Percentiles rank a stretch among this genome's conserved stretches.
Conservation (phyloP, 2,888 invertebrate species). For the Deilephila porcellus region DNA sequence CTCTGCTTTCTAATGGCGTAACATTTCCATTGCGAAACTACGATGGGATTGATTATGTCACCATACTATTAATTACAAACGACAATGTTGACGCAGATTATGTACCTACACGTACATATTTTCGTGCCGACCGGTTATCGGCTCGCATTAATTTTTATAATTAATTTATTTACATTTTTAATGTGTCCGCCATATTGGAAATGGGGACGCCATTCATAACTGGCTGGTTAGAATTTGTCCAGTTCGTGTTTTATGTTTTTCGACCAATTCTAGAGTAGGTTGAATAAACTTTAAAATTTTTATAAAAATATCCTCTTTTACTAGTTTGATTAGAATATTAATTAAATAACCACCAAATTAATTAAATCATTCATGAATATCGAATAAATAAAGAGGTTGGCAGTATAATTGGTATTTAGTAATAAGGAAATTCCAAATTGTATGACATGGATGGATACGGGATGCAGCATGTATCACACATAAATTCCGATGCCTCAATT, state of each 20-base stretch:
- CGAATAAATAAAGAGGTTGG: too few relatives aligned
- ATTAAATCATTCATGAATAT: too few relatives aligned
- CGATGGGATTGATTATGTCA: conserved; percentile 77
- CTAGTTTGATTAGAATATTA: too few relatives aligned
- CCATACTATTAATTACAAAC: conserved; percentile 68
- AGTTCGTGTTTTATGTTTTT: background rate
- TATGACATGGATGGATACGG: too few relatives aligned
- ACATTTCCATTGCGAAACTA: conserved; percentile 70
- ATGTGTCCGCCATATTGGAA: conserved; percentile 24
- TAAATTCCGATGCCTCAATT: too few relatives aligned
- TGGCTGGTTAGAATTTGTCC: background rate
- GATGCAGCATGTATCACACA: too few relatives aligned
- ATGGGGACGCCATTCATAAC: conserved; percentile 5
- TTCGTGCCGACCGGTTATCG: conserved; percentile 11
- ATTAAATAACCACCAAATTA: too few relatives aligned
- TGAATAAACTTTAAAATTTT: too few relatives aligned
- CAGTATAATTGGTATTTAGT: too few relatives aligned
- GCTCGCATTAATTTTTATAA: conserved; percentile 27
- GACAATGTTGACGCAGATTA: conserved; percentile 52
- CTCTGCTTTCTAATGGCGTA: conserved; percentile 81
- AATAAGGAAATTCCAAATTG: too few relatives aligned
- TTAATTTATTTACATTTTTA: conserved; percentile 25
- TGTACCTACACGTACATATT: conserved; percentile 35
- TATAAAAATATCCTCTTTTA: too few relatives aligned
- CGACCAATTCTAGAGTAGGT: too few relatives aligned